phyloP scores from a whole-genome alignment of 2,797 vertebrate species.

The Pangasius krempfi region DNA sequence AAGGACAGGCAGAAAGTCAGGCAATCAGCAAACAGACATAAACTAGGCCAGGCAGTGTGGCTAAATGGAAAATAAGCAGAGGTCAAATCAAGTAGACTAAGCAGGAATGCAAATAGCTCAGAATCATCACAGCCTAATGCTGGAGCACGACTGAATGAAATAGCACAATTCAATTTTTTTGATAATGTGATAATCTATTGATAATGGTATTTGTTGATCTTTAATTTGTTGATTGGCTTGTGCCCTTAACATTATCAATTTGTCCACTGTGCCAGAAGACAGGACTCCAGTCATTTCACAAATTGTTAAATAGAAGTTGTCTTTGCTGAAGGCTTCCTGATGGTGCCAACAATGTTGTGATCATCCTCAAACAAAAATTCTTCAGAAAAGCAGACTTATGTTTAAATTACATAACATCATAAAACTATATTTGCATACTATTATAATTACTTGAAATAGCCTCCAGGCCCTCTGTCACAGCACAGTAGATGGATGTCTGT shows the following conservation, averaged over 20 bases:
- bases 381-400: not conserved
- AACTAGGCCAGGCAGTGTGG: not conserved
- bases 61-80: not conserved
- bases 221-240: not conserved
- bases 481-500: constrained; percentile 74
- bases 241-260: not conserved
- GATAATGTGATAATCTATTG: not conserved
- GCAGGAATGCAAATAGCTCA: not conserved
- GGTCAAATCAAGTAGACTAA: not conserved
- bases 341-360: not conserved
- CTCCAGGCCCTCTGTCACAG: constrained; percentile 67
- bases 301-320: not conserved
- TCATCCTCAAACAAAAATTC: not conserved
- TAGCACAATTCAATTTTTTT: not conserved
- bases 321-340: not conserved
- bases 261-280: not conserved
- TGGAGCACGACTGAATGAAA: not conserved
- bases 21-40: not conserved
- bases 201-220: not conserved
- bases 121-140: not conserved
- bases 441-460: constrained; percentile 72
- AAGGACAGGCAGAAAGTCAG: not conserved
- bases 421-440: not conserved
- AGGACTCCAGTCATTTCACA: not conserved
- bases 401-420: not conserved